A percentile compares a stretch with the other conserved stretches of the same genome.
Conservation (phyloP, 1,140 invertebrate species). For the Geopemphigus sp. region DNA sequence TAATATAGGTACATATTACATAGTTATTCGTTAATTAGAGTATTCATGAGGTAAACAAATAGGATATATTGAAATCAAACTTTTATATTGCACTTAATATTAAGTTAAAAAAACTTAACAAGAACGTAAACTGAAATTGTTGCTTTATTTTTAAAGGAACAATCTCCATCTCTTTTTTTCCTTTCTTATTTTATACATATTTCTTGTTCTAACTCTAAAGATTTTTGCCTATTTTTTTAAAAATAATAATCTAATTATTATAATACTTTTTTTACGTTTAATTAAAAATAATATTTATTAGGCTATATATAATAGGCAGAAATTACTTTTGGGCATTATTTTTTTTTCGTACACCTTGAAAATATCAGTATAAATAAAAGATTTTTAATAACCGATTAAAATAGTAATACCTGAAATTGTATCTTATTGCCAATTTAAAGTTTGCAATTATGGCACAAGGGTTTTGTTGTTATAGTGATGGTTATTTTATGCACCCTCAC, state of each 20-base stretch:
- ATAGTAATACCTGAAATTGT: conserved; percentile 37
- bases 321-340: conserved; percentile 12
- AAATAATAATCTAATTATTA: conserved; percentile 11
- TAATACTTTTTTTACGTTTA: conserved; percentile 22
- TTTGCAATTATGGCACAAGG: conserved; percentile 36
- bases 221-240: conserved; percentile 34
- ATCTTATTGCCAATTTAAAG: conserved; percentile 31
- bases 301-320: conserved; percentile 26
- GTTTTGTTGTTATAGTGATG: neutral
- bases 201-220: conserved; percentile 1
- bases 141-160: conserved; percentile 38
- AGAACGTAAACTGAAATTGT: conserved; percentile 17
- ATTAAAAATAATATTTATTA: conserved; percentile 7
- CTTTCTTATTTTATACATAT: conserved; percentile 8
- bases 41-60: conserved; percentile 37
- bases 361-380: conserved; percentile 13
- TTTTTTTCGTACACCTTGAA: neutral
- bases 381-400: conserved; percentile 20
- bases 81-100: conserved; percentile 49
- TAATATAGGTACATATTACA: neutral
- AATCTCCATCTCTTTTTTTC: neutral
- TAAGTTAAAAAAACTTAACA: conserved; percentile 40
- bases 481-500: neutral
- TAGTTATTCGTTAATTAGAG: conserved; percentile 23
- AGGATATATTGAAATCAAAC: conserved; percentile 28